Percentiles rank a stretch among this genome's conserved stretches.
These are phyloP conservation scores for Microcebus griseorufus DNA, from an alignment of 2,113 vertebrate genomes.

Conservation along the genomic window DNA sequence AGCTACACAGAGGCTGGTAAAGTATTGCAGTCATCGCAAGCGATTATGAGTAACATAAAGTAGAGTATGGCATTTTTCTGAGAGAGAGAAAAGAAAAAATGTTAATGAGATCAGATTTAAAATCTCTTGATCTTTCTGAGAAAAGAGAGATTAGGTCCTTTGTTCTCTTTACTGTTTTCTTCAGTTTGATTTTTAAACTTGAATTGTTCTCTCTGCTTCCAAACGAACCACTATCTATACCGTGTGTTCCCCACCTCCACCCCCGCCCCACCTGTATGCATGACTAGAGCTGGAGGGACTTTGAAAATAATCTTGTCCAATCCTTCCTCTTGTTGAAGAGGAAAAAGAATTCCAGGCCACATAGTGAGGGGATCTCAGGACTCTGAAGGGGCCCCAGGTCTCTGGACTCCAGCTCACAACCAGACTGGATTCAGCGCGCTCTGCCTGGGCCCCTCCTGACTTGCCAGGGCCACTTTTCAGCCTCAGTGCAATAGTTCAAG, in stretches of 20 bases:
- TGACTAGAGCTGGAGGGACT: neutral
- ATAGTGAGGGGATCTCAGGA: neutral
- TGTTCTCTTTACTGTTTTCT: constrained; percentile 47
- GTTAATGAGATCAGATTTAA: constrained; percentile 50
- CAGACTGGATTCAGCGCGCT: neutral
- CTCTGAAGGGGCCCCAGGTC: neutral
- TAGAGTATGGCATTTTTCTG: neutral
- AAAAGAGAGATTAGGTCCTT: constrained; percentile 24
- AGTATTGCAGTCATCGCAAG: neutral
- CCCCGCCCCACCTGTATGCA: neutral
- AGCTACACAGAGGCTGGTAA: neutral
- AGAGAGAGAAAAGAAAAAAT: neutral
- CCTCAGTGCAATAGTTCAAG: neutral
- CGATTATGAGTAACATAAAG: constrained; percentile 22
- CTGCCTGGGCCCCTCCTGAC: neutral
- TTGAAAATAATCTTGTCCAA: constrained; percentile 21
- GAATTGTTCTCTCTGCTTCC: neutral
- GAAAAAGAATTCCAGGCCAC: neutral
- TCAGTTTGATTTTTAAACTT: constrained; percentile 50
- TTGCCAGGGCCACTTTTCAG: neutral
- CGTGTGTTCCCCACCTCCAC: neutral
- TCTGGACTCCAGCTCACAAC: neutral
- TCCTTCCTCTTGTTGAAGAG: constrained; percentile 8
- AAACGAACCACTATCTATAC: neutral
- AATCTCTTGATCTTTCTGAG: constrained; percentile 56